Evolutionary conservation across 2,797 vertebrate genomes (phyloP).

Genomic region (Chelon labrosus): DNA sequence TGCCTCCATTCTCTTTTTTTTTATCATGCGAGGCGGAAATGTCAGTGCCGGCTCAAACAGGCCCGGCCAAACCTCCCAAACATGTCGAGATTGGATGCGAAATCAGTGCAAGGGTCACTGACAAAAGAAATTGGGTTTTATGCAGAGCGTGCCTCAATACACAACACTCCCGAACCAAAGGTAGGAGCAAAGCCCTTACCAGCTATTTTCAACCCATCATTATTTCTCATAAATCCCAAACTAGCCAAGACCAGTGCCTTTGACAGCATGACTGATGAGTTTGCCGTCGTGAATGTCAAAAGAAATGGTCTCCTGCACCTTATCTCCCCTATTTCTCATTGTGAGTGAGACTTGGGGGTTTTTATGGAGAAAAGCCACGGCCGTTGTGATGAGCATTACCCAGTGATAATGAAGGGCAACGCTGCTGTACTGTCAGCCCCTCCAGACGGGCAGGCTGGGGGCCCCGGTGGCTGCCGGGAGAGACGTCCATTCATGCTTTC

Average conservation of each 20-base stretch:
- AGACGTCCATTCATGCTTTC: constrained; percentile 71
- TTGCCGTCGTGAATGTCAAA: constrained; percentile 87
- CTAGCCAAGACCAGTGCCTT: constrained; percentile 81
- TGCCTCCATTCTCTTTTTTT: constrained; percentile 25
- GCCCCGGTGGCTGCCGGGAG: constrained; percentile 33
- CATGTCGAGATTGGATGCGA: constrained; percentile 73
- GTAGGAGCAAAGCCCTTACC: constrained; percentile 73
- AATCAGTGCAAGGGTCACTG: constrained; percentile 82
- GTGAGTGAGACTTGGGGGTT: constrained; percentile 81
- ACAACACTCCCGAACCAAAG: constrained; percentile 76
- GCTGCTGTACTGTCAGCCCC: constrained; percentile 75
- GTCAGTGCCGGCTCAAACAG: constrained; percentile 68
- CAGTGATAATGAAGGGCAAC: constrained; percentile 84
- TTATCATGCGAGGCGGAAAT: constrained; percentile 70
- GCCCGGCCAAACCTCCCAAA: constrained; percentile 56
- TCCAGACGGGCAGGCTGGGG: constrained; percentile 33
- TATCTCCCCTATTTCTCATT: constrained; percentile 85
- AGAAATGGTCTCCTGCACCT: constrained; percentile 86
- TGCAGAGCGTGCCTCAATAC: constrained; percentile 78
- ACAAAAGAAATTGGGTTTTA: constrained; percentile 85
- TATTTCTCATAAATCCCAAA: constrained; percentile 90
- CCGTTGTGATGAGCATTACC: constrained; percentile 84
- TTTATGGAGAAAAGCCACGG: constrained; percentile 81
- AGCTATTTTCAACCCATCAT: constrained; percentile 85
- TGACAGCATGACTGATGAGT: constrained; percentile 91